A percentile compares a stretch with the other conserved stretches of the same genome.
phyloP scores from a whole-genome alignment of 2,888 invertebrate species.

The Erebia ligea region DNA sequence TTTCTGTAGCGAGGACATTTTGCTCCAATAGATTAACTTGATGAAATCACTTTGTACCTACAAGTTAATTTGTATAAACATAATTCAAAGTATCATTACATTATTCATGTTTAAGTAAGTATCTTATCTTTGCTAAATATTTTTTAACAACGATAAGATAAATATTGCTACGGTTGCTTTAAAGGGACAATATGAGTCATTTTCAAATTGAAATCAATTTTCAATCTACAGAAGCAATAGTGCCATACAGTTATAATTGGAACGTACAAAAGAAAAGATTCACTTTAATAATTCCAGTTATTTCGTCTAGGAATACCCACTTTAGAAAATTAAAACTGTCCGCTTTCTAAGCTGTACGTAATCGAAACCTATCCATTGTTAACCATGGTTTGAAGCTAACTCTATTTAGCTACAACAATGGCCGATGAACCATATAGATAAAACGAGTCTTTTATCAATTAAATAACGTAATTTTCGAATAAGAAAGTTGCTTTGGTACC shows the following conservation, averaged over 20 bases:
- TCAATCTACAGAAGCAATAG: slow-evolving; percentile 9
- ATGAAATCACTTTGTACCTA: too few relatives aligned
- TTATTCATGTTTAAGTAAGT: too few relatives aligned
- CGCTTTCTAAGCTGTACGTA: slow-evolving; percentile 39
- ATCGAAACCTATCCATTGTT: slow-evolving; percentile 40
- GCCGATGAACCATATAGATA: slow-evolving; percentile 46
- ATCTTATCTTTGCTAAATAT: too few relatives aligned
- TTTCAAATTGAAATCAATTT: not conserved
- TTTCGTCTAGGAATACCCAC: not conserved
- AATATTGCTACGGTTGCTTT: too few relatives aligned
- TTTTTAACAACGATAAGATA: too few relatives aligned
- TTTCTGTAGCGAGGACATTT: too few relatives aligned
- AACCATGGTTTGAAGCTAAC: slow-evolving; percentile 38
- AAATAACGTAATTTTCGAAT: slow-evolving; percentile 42
- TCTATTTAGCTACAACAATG: slow-evolving; percentile 44
- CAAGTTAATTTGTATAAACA: too few relatives aligned
- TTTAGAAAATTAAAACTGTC: slow-evolving; percentile 28
- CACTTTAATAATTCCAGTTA: slow-evolving; percentile 4
- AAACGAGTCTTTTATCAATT: slow-evolving; percentile 42
- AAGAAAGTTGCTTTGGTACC: slow-evolving; percentile 37
- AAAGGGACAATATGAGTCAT: too few relatives aligned
- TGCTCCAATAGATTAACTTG: too few relatives aligned
- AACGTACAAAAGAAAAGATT: not conserved
- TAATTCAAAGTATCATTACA: too few relatives aligned
- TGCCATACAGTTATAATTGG: slow-evolving; percentile 1